Evolutionary conservation across 2,797 vertebrate species (phyloP), one percentile per base, ranked within the genome.

Genomic region (Silurus lanzhouensis): DNA sequence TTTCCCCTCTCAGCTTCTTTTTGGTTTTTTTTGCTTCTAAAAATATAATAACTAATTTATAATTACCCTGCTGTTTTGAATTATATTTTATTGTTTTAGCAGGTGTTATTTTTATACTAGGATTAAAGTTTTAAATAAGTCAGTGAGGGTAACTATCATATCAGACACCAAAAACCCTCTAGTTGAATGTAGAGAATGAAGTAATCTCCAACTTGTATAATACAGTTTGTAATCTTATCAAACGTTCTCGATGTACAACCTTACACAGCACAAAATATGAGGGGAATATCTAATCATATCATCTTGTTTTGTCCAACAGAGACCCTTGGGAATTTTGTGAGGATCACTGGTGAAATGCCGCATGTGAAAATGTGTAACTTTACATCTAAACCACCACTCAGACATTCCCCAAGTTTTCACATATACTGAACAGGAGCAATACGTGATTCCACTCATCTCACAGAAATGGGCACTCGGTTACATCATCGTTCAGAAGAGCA

Each of bases 351-450:
- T 89, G 84, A 81, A 82, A 0, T 68, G 88, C 66, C 74, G 85
- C 27, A n/a, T 25, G 88, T 92, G 92, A 89, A 86, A 13, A 48
- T 72, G 71, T 58, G 58, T 89, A 82, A 4, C 57, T n/a, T 84
- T 77, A 68, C 89, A 83, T 83, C 80, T 85, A 91, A 88, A 91
- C 71, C 85, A 6, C 85, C 75, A n/a, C 13, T 60, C 74, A 88
- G 44, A 80, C 55, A 15, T 82, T 22, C 46, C 6, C 82, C 46
- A 46, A 77, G 17, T 17, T 2, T 70, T 31, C 74, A 27, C 14
- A 19, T 27, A 86, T 17, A 91, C 80, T 89, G 84, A 87, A 52
- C 2, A 0, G 88, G 15, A 88, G 84, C 3, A 88, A 90, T 80
- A 64, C 38, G 10, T 31, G 10, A 85, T 15, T 67, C 87, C 84